Evolutionary conservation across 2,113 vertebrate species (phyloP), one percentile per base, ranked within the genome.

Genomic region (Ophthalmolycus amberensis): DNA sequence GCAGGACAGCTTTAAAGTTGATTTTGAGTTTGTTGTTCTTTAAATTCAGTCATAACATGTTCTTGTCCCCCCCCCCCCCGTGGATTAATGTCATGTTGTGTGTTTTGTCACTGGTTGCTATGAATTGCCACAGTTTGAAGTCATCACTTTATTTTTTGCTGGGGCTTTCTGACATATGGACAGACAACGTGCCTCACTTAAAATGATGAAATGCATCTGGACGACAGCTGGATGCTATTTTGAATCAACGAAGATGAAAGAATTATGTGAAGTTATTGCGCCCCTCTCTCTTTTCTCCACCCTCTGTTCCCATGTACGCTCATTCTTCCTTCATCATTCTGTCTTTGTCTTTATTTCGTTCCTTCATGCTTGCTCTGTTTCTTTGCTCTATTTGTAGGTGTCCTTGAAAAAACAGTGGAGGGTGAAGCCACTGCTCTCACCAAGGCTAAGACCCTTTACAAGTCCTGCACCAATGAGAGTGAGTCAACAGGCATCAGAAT

Each of bases 391-490:
- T 69, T 71, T 92, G 44, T 70, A 99, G 98, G 96, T 86, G 97
- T 98, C 75, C 96, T 99, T 29, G 93, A 96, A 63, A 94, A 93
- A 82, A 95, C 73, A 34, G 81, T 71, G 89, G 85, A 54, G 93
- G 96, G 7, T 95, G 96, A 94, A 84, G 90, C 92, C 60, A 18
- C 78, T 20, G 96, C 97, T 56, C 93, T 99, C 82, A 94, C 94
- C 89, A 99, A 99, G 94, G 97, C 97, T 46, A 99, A 97, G 92
- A 96, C 94, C 11, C 94, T 99, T 42, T 99, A 97, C 89, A 96
- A 94, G 85, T 99, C 98, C 0, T 99, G 98, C 76, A 93, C 94
- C 75, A 98, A 99, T 94, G 97, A 99, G 90, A 95, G 98, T 99
- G 92, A 97, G 97, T 95, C 88, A 75, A 14, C 40, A 25, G n/a